These are phyloP conservation scores for Euspilapteryx auroguttella DNA, from an alignment of 2,888 invertebrate genomes.

Conservation along the genomic window DNA sequence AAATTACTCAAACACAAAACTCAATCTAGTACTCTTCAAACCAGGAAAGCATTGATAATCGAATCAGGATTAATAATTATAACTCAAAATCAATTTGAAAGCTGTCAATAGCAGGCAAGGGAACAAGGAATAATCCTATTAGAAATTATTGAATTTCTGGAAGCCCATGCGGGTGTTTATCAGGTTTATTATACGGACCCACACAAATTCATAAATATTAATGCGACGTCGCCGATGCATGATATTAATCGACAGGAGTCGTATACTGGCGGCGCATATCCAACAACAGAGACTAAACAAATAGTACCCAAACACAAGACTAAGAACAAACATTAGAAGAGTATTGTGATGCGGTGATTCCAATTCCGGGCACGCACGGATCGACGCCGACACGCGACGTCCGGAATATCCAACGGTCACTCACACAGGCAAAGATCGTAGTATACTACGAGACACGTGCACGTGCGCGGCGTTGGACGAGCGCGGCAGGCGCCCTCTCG, in stretches of 20 bases:
- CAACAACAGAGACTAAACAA: not conserved
- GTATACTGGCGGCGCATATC: too few species aligned
- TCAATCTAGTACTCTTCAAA: too few species aligned
- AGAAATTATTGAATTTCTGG: too few species aligned
- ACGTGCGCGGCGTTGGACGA: conserved; percentile 26
- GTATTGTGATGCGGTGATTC: conserved; percentile 19
- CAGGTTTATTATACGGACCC: too few species aligned
- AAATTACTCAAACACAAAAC: too few species aligned
- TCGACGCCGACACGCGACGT: conserved; percentile 1
- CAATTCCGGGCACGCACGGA: conserved; percentile 30
- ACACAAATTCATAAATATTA: conserved; percentile 24
- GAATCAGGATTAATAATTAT: too few species aligned
- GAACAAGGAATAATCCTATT: too few species aligned
- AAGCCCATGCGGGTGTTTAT: too few species aligned
- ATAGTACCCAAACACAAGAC: conserved; percentile 2
- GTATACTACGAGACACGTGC: conserved; percentile 19
- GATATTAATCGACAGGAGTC: conserved; percentile 32
- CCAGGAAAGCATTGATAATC: too few species aligned
- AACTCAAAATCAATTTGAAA: too few species aligned
- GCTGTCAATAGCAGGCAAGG: too few species aligned
- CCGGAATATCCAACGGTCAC: conserved; percentile 38
- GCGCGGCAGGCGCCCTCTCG: conserved; percentile 42
- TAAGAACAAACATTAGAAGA: conserved; percentile 36
- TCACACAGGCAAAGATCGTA: conserved; percentile 25
- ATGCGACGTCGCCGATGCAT: conserved; percentile 19